Evolutionary conservation across 2,113 vertebrate genomes (phyloP), one percentile per base, ranked within the genome.

Genomic region (Strigops habroptila): DNA sequence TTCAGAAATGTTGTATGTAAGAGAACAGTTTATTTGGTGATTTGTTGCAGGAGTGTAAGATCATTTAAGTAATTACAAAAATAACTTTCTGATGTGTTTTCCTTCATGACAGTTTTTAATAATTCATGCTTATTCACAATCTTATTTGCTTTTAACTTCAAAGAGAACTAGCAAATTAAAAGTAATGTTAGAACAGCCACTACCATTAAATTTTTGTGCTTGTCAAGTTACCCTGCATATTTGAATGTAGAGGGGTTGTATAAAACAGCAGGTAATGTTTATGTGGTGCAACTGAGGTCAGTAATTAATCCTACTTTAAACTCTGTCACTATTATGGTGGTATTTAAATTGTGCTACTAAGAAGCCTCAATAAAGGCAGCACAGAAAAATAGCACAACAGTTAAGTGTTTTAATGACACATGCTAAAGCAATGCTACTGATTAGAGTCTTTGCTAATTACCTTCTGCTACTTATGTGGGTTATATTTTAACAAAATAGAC

Each of bases 371-470:
- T 92, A 96, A 97, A 93, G 93, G 79, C 82, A 91, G 77, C 87
- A 69, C 86, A 95, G 95, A 97, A 96, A 95, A 95, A 96, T 23
- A 92, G 67, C 92, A 22, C 3, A 22, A 93, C 63, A 92, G 78
- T 95, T 97, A 96, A 96, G 90, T 57, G 76, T 95, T 96, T 91
- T 96, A 97, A 97, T 90, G 94, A 77, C 85, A 90, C 92, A 86
- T 68, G 95, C 86, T 94, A 97, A 97, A 97, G 87, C 84, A 96
- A 73, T 93, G 81, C 37, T 91, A 93, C 88, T 97, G 96, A 97
- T 98, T 94, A 97, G 83, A 95, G 95, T 95, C 35, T 76, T 92
- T 82, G 60, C 90, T 97, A 97, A 97, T 98, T 97, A 92, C 88
- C 90, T 95, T 95, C 96, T 97, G 87, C 82, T 96, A 53, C 80